Base-by-base conservation (phyloP, 2,888 invertebrate genomes). In the Agriopis leucophaearia region DNA sequence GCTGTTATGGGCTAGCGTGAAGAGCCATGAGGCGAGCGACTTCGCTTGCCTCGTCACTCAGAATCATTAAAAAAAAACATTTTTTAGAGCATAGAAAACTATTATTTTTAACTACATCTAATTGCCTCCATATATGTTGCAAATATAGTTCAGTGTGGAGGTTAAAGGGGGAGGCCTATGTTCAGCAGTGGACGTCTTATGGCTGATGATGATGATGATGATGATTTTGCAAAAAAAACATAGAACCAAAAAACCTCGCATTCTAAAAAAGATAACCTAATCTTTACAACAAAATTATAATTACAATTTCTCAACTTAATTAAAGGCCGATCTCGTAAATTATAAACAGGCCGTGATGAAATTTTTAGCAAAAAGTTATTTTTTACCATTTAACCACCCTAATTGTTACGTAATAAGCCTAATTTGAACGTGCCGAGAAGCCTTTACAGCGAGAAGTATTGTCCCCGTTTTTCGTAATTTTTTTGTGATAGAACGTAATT, bases 391-490 rank as follows among this genome's bases (percentile, higher is more conserved):
- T 63, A 59, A 64, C 58, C 67, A 54, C 38, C 69, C 63, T 76
- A 76, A 76, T 72, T 73, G 68, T 69, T 55, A 65, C 64, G 65
- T 73, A 76, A 76, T 74, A 73, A 60, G 65, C 57, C 61, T 58
- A 74, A 75, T 75, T 72, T 71, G 38, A 61, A 67, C 62, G 62
- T 66, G 69, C 66, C 48, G 61, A 70, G 63, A 69, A 65, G 66
- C 60, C 64, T 69, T 52, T 56, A 50, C 47, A 36, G 59, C 45
- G 66, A 48, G 63, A 72, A 71, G 69, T 72, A 70, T 71, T 75
- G 69, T 69, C 54, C 51, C 45, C 52, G 2, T 48, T 72, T 72
- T 65, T 52, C 16, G 51, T 59, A 58, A 59, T 38, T 62, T 70
- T 74, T 66, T 63, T 64, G 38, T 58, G 40, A 66, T 47, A 42